Conservation (phyloP, 2,113 vertebrate genomes). For the Nothobranchius furzeri region DNA sequence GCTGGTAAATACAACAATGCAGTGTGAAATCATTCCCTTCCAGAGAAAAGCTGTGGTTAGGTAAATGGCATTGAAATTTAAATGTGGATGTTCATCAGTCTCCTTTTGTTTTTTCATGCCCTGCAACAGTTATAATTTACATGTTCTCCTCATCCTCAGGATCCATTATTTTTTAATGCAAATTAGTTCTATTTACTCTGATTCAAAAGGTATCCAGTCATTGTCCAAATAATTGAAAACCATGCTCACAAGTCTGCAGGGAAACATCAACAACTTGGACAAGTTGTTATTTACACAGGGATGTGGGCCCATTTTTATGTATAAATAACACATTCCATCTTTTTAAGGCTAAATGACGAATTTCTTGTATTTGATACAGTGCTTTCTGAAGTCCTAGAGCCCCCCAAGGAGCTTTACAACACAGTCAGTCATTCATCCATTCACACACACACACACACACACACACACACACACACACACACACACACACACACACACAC, state of each 20-base stretch:
- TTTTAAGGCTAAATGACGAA: too few relatives aligned
- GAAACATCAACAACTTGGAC: conserved; percentile 8
- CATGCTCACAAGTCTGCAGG: conserved; percentile 10
- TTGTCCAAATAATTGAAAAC: conserved; percentile 35
- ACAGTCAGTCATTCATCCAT: too few relatives aligned
- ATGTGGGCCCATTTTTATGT: too few relatives aligned
- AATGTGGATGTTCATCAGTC: conserved; percentile 28
- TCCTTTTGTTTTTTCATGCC: conserved; percentile 34
- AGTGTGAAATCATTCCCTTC: conserved; percentile 38
- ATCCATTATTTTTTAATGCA: conserved; percentile 48
- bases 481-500: too few relatives aligned
- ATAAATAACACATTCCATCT: too few relatives aligned
- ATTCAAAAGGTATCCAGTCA: conserved; percentile 5
- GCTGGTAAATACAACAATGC: conserved; percentile 54
- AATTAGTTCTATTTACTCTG: conserved; percentile 47
- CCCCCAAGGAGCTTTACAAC: too few relatives aligned
- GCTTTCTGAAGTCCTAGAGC: too few relatives aligned
- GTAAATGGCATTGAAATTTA: conserved; percentile 62
- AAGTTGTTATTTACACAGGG: too few relatives aligned
- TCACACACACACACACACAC: too few relatives aligned
- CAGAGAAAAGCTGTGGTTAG: conserved; percentile 46
- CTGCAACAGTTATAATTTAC: conserved; percentile 64
- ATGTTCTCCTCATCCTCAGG: conserved; percentile 37
- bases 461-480: too few relatives aligned
- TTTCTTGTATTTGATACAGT: too few relatives aligned